These are phyloP conservation scores for Lerista edwardsae DNA, from an alignment of 2,797 vertebrate genomes.

Conservation along the genomic window DNA sequence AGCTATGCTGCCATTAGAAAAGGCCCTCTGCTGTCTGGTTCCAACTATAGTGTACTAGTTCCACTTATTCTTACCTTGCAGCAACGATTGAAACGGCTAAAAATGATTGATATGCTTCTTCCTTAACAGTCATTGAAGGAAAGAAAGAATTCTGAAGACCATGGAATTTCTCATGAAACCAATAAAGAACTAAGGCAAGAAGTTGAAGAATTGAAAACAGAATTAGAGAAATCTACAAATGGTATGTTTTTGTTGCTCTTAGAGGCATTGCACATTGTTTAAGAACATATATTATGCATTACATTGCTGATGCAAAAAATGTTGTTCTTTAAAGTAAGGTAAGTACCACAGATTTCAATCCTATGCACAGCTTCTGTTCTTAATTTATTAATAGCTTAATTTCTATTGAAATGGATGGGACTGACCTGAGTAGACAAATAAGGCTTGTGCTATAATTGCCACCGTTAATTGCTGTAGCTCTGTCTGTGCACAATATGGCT, in stretches of 20 bases:
- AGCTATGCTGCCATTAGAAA: not conserved
- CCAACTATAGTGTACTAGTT: not conserved
- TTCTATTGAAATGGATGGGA: no score
- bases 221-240: slow-evolving; percentile 82
- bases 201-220: slow-evolving; percentile 77
- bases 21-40: not conserved
- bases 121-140: slow-evolving; percentile 70
- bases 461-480: slow-evolving; percentile 5
- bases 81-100: slow-evolving; percentile 31
- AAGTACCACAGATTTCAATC: slow-evolving; percentile 55
- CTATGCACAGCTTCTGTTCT: no score
- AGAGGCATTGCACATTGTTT: not conserved
- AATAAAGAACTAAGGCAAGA: slow-evolving; percentile 82
- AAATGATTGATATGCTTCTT: slow-evolving; percentile 34
- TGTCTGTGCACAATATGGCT: not conserved
- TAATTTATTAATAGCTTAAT: no score
- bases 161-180: slow-evolving; percentile 55
- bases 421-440: not conserved
- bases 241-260: slow-evolving; percentile 76
- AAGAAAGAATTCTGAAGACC: slow-evolving; percentile 56
- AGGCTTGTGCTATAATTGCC: no score
- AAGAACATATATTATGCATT: not conserved
- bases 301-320: not conserved
- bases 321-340: slow-evolving; percentile 45
- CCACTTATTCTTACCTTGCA: slow-evolving; percentile 37